A percentile compares a stretch with the other conserved stretches of the same genome.
These are phyloP conservation scores for Leptinotarsa undecemlineata DNA, from an alignment of 1,140 invertebrate species.

Conservation along the genomic window DNA sequence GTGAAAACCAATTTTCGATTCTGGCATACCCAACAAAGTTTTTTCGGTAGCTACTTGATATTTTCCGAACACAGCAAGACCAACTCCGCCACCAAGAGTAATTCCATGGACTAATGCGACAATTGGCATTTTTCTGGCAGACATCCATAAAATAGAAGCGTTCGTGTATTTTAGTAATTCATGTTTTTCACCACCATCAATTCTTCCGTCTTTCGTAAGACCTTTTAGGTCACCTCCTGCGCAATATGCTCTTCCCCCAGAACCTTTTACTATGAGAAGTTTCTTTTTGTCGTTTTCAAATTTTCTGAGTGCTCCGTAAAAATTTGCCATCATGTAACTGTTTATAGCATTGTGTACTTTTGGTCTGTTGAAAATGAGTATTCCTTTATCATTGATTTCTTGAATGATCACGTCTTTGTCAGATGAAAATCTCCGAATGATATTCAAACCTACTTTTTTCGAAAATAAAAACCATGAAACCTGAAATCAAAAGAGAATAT, in stretches of 20 bases:
- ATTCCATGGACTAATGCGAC: conserved; percentile 95
- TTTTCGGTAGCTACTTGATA: conserved; percentile 96
- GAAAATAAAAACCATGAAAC: no score
- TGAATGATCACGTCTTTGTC: conserved; percentile 54
- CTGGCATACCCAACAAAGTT: conserved; percentile 99
- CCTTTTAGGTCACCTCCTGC: conserved; percentile 93
- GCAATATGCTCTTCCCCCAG: conserved; percentile 95
- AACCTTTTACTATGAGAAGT: conserved; percentile 89
- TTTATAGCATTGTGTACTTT: conserved; percentile 88
- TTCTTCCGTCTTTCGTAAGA: conserved; percentile 76
- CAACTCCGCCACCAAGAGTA: conserved; percentile 98
- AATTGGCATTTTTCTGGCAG: conserved; percentile 87
- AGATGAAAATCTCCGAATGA: neutral
- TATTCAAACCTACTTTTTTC: neutral
- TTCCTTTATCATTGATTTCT: conserved; percentile 64
- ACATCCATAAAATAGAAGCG: conserved; percentile 76
- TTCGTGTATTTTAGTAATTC: neutral
- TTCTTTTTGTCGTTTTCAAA: conserved; percentile 82
- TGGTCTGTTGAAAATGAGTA: conserved; percentile 83
- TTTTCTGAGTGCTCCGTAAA: conserved; percentile 79
- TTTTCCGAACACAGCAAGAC: conserved; percentile 91
- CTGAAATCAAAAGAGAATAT: no score
- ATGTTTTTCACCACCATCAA: neutral
- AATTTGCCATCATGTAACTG: conserved; percentile 83
- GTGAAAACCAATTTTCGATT: conserved; percentile 91